These are phyloP conservation scores for Yponomeuta cagnagella DNA, from an alignment of 2,888 invertebrate genomes.

Conservation along the genomic window DNA sequence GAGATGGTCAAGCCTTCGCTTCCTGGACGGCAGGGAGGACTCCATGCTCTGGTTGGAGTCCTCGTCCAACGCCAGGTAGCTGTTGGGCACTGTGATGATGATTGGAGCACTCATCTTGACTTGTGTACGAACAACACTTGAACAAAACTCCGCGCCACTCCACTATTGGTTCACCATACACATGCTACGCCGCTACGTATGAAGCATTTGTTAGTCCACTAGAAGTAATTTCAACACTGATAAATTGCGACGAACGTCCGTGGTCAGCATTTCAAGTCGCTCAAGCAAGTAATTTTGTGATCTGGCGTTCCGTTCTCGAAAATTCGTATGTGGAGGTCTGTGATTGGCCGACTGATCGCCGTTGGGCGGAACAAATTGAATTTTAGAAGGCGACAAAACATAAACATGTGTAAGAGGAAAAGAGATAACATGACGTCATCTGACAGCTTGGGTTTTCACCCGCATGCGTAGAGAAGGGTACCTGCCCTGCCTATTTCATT, in stretches of 20 bases:
- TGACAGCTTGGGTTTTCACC: background rate
- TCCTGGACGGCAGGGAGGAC: slow-evolving; percentile 64
- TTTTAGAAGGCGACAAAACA: slow-evolving; percentile 5
- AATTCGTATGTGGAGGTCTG: slow-evolving; percentile 48
- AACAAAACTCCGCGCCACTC: slow-evolving; percentile 39
- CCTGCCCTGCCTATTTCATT: background rate
- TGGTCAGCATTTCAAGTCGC: slow-evolving; percentile 59
- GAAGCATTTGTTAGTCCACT: slow-evolving; percentile 42
- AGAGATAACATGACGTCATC: background rate
- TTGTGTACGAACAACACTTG: slow-evolving; percentile 22
- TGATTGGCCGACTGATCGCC: slow-evolving; percentile 44
- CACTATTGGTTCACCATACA: slow-evolving; percentile 36
- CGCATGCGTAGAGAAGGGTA: background rate
- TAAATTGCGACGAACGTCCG: slow-evolving; percentile 37
- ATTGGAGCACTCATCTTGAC: slow-evolving; percentile 66
- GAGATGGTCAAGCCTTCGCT: slow-evolving; percentile 87
- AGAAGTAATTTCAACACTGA: slow-evolving; percentile 43
- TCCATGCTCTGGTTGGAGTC: slow-evolving; percentile 42
- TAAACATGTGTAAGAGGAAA: background rate
- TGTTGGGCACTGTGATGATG: slow-evolving; percentile 69
- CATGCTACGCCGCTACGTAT: slow-evolving; percentile 44
- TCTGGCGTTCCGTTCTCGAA: slow-evolving; percentile 35
- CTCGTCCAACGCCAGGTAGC: slow-evolving; percentile 57
- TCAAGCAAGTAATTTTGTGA: slow-evolving; percentile 39
- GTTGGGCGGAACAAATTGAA: slow-evolving; percentile 32